Evolutionary conservation across 2,888 invertebrate genomes (phyloP), one percentile per base, ranked within the genome.

Genomic region (Gordius sp.): DNA sequence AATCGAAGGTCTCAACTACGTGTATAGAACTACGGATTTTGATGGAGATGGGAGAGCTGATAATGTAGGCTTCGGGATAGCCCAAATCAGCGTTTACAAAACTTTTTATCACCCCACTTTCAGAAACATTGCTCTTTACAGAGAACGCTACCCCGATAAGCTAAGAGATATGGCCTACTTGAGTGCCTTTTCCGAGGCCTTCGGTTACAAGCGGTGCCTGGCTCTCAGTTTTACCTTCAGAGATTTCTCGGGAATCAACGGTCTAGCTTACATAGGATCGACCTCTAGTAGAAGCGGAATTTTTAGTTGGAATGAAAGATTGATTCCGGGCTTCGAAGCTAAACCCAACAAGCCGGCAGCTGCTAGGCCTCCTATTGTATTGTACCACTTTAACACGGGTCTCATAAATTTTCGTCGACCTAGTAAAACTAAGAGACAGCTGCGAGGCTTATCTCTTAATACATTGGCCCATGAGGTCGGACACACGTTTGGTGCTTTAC

Each of bases 381-480:
- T n/a, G 4, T 23, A 20, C 4, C 47, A 47, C 20, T 47, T 18
- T 23, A 47, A 47, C 47, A 47, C 47, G 47, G 47, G 47, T 4
- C 47, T 47, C 8, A 23, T 47, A 13, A 47, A 47, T 47, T 47
- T 47, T 20, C 8, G 20, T 18, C 47, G 47, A 20, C 8, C 47
- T 20, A 18, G 4, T 47, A 20, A 8, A 8, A 47, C 8, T 23
- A 8, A 20, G 13, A 47, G 47, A 23, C 47, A 47, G 20, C 47
- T 47, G 4, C 8, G 47, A 20, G 47, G 47, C 23, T 23, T 47
- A 4, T 47, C 20, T 4, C 47, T 47, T n/a, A 47, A 47, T 23
- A 93, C 93, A 0, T 80, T 97, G 58, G 91, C 93, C 0, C 97
- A 97, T 69, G 93, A 97, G 72, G 81, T 97, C 79, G 93, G 93